phyloP scores from a whole-genome alignment of 2,113 vertebrate species.

The Cyprinodon tularosa region DNA sequence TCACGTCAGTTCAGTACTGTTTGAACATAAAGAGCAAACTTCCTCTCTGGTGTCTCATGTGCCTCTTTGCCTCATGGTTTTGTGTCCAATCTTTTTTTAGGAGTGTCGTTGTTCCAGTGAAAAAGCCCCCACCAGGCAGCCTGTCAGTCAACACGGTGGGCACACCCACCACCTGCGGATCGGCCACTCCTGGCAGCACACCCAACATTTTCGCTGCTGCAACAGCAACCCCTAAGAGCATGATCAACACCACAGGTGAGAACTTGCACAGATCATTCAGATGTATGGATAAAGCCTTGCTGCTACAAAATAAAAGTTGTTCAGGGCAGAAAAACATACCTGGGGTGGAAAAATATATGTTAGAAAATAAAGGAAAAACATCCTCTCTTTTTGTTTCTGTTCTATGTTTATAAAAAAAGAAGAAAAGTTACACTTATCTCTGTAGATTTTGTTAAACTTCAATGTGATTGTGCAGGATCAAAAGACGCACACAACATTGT shows the following conservation, averaged over 20 bases:
- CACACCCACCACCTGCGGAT: constrained; percentile 84
- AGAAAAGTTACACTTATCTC: too few relatives aligned
- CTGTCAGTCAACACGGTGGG: constrained; percentile 95
- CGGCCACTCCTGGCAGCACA: constrained; percentile 87
- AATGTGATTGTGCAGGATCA: too few relatives aligned
- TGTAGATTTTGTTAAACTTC: too few relatives aligned
- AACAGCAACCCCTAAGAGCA: constrained; percentile 97
- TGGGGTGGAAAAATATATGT: background rate
- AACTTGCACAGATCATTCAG: background rate
- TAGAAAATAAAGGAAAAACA: too few relatives aligned
- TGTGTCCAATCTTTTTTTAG: constrained; percentile 67
- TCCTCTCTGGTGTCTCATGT: background rate
- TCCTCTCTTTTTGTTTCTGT: too few relatives aligned
- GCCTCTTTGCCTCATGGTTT: constrained; percentile 4
- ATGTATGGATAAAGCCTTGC: background rate
- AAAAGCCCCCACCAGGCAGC: constrained; percentile 94
- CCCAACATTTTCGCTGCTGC: constrained; percentile 96
- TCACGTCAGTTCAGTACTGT: background rate
- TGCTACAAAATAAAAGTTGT: background rate
- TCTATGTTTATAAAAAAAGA: too few relatives aligned
- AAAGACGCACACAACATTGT: too few relatives aligned
- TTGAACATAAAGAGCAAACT: background rate
- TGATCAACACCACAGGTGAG: constrained; percentile 95
- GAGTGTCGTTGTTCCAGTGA: constrained; percentile 96
- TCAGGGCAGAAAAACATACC: background rate